Conservation (phyloP, 2,888 invertebrate species). For the Meandrusa payeni region DNA sequence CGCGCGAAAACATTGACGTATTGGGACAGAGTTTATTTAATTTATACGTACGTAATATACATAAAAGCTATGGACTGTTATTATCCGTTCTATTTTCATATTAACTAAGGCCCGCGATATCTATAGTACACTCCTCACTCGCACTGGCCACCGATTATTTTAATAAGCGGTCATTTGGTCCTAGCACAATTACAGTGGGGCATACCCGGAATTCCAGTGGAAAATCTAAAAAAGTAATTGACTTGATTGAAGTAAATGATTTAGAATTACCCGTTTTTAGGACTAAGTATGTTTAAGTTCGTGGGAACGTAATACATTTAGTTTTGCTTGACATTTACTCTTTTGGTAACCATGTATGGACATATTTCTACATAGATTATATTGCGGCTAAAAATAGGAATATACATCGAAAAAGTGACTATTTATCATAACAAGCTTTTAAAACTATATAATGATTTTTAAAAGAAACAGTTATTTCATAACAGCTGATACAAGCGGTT, state of each 20-base stretch:
- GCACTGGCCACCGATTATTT: constrained; percentile 50
- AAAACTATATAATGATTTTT: no score
- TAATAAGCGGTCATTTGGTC: constrained; percentile 67
- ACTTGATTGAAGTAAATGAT: constrained; percentile 22
- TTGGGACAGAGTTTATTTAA: no score
- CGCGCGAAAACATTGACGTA: no score
- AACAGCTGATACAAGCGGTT: no score
- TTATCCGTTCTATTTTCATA: constrained; percentile 5
- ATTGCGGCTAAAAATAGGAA: no score
- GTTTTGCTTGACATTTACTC: no score
- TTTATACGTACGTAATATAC: no score
- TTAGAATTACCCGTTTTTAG: constrained; percentile 20
- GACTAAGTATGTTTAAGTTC: constrained; percentile 5
- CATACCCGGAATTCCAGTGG: constrained; percentile 36
- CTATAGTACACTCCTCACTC: constrained; percentile 4
- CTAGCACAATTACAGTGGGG: constrained; percentile 50
- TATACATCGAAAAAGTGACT: no score
- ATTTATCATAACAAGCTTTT: no score
- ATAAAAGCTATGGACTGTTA: not conserved
- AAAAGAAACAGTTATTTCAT: no score
- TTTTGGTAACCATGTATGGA: no score
- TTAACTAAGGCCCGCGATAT: constrained; percentile 6
- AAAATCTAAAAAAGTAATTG: constrained; percentile 30
- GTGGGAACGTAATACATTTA: constrained; percentile 15
- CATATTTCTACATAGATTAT: no score